Percentiles rank a stretch among this genome's conserved stretches.
These are phyloP conservation scores for Tachuris rubrigastra DNA, from an alignment of 2,113 vertebrate genomes.

Conservation along the genomic window DNA sequence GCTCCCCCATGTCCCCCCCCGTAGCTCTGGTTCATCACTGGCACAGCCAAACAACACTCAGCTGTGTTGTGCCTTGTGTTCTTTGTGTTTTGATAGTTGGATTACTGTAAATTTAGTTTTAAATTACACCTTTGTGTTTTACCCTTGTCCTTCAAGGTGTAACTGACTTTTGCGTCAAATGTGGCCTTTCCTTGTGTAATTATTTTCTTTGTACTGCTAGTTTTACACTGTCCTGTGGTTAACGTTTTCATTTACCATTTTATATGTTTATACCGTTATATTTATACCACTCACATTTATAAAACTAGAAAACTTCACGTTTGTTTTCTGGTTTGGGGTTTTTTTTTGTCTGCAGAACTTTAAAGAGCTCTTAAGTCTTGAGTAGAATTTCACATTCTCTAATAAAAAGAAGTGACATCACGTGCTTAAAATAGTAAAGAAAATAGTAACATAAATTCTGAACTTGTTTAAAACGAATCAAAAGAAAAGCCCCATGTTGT, in stretches of 20 bases:
- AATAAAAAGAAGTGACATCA: background rate
- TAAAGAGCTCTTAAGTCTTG: background rate
- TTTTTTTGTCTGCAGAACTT: background rate
- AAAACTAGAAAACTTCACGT: background rate
- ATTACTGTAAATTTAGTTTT: background rate
- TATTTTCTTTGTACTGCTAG: background rate
- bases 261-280: background rate
- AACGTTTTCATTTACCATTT: background rate
- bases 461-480: background rate
- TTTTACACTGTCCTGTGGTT: background rate
- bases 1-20: background rate
- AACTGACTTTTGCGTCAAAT: background rate
- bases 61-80: background rate
- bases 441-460: background rate
- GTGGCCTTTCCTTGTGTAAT: background rate
- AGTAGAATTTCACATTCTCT: background rate
- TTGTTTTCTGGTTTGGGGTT: background rate
- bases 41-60: background rate
- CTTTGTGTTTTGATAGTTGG: background rate
- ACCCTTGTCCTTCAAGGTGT: background rate
- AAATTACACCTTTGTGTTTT: background rate
- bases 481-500: background rate
- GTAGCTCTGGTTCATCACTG: background rate
- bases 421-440: background rate
- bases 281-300: background rate